A percentile compares a stretch with the other conserved stretches of the same genome.
phyloP scores from a whole-genome alignment of 2,888 invertebrate genomes.

The Agrotis ipsilon region DNA sequence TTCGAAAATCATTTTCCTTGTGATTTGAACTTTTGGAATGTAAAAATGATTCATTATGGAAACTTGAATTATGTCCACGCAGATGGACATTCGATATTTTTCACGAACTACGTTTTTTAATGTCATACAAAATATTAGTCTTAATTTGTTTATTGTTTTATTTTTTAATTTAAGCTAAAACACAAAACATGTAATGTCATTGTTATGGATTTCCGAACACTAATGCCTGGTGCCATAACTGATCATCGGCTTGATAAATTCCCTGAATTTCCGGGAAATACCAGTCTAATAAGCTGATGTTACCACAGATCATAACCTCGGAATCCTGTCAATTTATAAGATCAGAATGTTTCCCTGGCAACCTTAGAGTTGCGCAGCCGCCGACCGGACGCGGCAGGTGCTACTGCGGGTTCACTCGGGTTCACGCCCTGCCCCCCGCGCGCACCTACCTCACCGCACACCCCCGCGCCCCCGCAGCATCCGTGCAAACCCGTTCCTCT shows the following conservation, averaged over 20 bases:
- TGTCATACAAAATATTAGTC: no score
- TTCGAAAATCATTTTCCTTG: neutral
- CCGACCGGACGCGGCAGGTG: slow-evolving; percentile 89
- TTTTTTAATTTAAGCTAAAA: no score
- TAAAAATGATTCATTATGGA: neutral
- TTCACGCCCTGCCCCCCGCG: slow-evolving; percentile 80
- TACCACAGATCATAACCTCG: slow-evolving; percentile 41
- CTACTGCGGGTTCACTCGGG: slow-evolving; percentile 89
- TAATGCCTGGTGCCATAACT: no score
- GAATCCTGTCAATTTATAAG: slow-evolving; percentile 59
- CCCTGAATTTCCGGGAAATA: neutral
- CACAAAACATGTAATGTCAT: no score
- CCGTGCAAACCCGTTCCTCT: slow-evolving; percentile 91
- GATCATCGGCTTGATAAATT: neutral
- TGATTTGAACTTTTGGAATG: neutral
- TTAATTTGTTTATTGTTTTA: no score
- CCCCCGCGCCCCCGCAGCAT: slow-evolving; percentile 80
- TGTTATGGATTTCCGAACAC: no score
- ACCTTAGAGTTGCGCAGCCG: slow-evolving; percentile 64
- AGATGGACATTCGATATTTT: neutral
- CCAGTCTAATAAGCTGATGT: neutral
- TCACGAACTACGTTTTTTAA: neutral
- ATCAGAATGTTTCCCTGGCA: slow-evolving; percentile 58
- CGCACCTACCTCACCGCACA: slow-evolving; percentile 61
- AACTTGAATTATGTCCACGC: no score